phyloP scores from a whole-genome alignment of 2,888 invertebrate species.

The Tolmerus cingulatus region DNA sequence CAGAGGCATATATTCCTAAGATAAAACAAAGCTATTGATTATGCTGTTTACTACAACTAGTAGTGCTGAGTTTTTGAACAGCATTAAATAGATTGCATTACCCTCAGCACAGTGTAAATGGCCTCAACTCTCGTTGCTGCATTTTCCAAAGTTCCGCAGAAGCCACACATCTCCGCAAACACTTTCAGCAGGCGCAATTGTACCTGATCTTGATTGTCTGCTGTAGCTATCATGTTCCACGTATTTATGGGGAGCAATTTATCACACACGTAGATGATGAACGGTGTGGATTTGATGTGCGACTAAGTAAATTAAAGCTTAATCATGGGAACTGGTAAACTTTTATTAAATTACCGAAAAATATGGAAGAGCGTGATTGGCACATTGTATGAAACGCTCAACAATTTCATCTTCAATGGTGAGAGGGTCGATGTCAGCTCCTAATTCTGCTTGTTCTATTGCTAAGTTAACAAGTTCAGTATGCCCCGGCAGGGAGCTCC shows the following conservation, averaged over 20 bases:
- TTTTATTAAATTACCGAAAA: slow-evolving; percentile 76
- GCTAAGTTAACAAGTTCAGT: slow-evolving; percentile 87
- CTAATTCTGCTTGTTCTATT: slow-evolving; percentile 85
- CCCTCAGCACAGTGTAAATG: slow-evolving; percentile 80
- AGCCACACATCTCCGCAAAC: slow-evolving; percentile 83
- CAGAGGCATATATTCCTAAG: slow-evolving; percentile 85
- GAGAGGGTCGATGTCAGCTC: slow-evolving; percentile 67
- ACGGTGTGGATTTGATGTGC: slow-evolving; percentile 85
- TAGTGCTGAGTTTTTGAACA: background rate
- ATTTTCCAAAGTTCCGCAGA: slow-evolving; percentile 80
- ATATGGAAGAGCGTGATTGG: slow-evolving; percentile 83
- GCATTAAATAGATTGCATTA: slow-evolving; percentile 61
- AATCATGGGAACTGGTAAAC: background rate
- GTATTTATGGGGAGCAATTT: slow-evolving; percentile 80
- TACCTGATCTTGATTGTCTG: slow-evolving; percentile 70
- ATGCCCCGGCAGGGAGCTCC: slow-evolving; percentile 83
- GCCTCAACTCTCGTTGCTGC: slow-evolving; percentile 76
- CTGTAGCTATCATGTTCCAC: slow-evolving; percentile 70
- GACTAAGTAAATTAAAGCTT: slow-evolving; percentile 67
- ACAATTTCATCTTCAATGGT: slow-evolving; percentile 73
- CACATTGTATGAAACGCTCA: slow-evolving; percentile 83
- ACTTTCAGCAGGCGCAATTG: slow-evolving; percentile 84
- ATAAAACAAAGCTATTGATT: slow-evolving; percentile 40
- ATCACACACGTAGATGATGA: slow-evolving; percentile 84
- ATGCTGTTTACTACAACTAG: background rate